These are phyloP conservation scores for Arbacia lixula DNA, from an alignment of 53 echinoderm and acorn worm species.

Conservation along the genomic window DNA sequence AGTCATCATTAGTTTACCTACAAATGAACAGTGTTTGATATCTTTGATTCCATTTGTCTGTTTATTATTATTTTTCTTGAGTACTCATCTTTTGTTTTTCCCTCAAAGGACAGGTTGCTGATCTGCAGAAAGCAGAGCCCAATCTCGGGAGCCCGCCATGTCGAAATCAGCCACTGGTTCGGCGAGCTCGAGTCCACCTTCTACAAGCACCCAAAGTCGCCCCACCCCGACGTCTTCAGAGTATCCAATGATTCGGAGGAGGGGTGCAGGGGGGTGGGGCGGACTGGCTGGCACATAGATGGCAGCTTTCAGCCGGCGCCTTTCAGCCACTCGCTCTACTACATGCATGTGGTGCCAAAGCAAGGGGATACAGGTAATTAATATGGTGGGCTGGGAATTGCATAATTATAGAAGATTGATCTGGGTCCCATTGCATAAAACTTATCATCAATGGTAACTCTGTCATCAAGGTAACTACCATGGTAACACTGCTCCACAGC, in stretches of 20 bases:
- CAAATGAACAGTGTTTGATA: too few relatives aligned
- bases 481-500: too few relatives aligned
- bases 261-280: slow-evolving; percentile 65
- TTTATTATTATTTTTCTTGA: neutral
- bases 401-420: too few relatives aligned
- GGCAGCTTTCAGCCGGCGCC: slow-evolving; percentile 61
- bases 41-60: too few relatives aligned
- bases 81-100: neutral
- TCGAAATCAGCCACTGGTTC: slow-evolving; percentile 69
- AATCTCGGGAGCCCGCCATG: slow-evolving; percentile 51
- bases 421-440: too few relatives aligned
- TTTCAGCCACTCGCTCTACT: slow-evolving; percentile 58
- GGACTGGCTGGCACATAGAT: slow-evolving; percentile 71
- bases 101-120: slow-evolving; percentile 30
- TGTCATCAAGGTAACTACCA: too few relatives aligned
- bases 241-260: slow-evolving; percentile 61
- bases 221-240: slow-evolving; percentile 63
- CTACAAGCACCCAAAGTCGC: slow-evolving; percentile 67
- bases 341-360: slow-evolving; percentile 55
- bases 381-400: too few relatives aligned
- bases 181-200: slow-evolving; percentile 69
- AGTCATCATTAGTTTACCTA: too few relatives aligned
- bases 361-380: slow-evolving; percentile 56
- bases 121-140: slow-evolving; percentile 58
- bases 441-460: too few relatives aligned